Evolutionary conservation across 2,888 invertebrate species (phyloP).

Genomic region (Argynnis bischoffii): DNA sequence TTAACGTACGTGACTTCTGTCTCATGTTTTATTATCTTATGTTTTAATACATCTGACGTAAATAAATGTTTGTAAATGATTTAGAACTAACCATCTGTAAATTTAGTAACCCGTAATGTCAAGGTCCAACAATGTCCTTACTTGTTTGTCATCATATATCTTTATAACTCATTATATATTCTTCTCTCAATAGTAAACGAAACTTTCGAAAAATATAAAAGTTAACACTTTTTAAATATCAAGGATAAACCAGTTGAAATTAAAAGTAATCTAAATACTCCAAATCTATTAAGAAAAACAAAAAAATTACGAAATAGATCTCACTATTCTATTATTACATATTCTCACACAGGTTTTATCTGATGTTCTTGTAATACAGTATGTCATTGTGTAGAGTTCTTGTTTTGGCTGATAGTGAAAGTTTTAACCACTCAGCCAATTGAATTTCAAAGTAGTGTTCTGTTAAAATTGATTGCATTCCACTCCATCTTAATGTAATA

Average conservation of each 20-base stretch:
- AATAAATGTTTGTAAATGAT: not conserved
- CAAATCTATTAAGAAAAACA: constrained; percentile 1
- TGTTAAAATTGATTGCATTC: not conserved
- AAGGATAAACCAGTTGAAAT: not conserved
- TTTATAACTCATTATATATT: constrained; percentile 10
- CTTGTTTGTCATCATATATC: constrained; percentile 15
- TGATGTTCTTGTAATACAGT: constrained; percentile 19
- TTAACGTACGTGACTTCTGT: constrained; percentile 52
- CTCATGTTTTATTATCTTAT: constrained; percentile 29
- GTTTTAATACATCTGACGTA: constrained; percentile 16
- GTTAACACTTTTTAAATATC: not conserved
- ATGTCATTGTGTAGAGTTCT: constrained; percentile 14
- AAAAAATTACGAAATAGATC: constrained; percentile 13
- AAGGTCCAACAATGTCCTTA: constrained; percentile 34
- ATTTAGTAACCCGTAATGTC: constrained; percentile 31
- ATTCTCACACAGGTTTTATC: constrained; percentile 29
- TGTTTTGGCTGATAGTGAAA: constrained; percentile 28
- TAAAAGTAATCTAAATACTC: not conserved
- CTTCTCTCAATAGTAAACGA: not conserved
- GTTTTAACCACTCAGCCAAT: constrained; percentile 22
- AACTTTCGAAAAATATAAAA: not conserved
- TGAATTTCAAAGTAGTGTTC: constrained; percentile 18
- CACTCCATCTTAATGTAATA: not conserved
- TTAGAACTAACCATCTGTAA: constrained; percentile 3
- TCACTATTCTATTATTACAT: constrained; percentile 22